Evolutionary conservation across 2,113 vertebrate species (phyloP).

Genomic region (Ibidorhyncha struthersii): DNA sequence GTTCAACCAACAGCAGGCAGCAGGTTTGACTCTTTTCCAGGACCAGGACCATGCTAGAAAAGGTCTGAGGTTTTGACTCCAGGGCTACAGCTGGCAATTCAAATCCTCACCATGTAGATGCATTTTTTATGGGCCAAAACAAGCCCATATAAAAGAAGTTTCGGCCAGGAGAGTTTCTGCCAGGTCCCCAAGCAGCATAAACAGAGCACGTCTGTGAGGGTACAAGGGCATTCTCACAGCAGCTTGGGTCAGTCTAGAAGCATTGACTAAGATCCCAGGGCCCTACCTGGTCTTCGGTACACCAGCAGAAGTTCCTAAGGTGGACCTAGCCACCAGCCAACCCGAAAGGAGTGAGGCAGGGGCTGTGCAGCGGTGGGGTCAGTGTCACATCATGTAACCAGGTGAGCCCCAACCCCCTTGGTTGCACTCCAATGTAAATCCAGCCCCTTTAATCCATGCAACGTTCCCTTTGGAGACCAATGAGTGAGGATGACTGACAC

Average conservation of each 20-base stretch:
- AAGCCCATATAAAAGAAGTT: background rate
- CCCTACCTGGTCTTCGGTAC: background rate
- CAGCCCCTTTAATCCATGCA: background rate
- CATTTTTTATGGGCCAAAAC: conserved; percentile 4
- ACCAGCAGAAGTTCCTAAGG: background rate
- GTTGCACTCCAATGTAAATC: fast-evolving
- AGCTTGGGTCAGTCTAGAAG: background rate
- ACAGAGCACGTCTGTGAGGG: background rate
- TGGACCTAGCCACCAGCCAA: background rate
- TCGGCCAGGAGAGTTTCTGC: background rate
- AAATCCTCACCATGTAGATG: background rate
- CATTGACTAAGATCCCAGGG: background rate
- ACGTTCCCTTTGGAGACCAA: background rate
- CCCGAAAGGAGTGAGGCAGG: background rate
- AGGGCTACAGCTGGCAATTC: background rate
- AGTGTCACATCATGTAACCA: background rate
- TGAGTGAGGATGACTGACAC: background rate
- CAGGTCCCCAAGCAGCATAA: background rate
- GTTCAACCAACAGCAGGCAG: background rate
- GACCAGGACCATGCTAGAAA: background rate
- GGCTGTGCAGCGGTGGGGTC: fast-evolving
- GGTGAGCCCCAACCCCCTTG: background rate
- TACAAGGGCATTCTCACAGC: background rate
- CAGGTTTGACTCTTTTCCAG: conserved; percentile 30
- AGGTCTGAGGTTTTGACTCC: conserved; percentile 21